Base-by-base conservation (phyloP, 2,113 vertebrate genomes). In the Gobio gobio region DNA sequence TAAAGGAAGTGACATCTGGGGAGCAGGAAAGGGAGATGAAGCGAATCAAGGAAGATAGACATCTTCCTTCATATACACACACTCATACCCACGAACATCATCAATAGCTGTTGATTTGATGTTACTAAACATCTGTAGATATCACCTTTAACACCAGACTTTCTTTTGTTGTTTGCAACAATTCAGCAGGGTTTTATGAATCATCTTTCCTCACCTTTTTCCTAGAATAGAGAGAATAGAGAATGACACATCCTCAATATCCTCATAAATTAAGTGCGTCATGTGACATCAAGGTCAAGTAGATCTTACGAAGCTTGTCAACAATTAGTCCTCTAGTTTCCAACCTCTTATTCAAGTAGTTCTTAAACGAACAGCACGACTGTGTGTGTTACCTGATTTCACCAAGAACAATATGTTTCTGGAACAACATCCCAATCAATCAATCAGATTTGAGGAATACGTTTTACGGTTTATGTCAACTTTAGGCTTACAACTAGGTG, bases 1-100 rank as follows among this genome's bases (percentile, higher is more conserved):
- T 76, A 85, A 87, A 81, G 59, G 70, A 77, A 85, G 51, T 54
- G 78, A 84, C 86, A 84, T 81, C 68, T 84, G 77, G 58, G 77
- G 45, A 85, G 74, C 47, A 66, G 63, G 3, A 70, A 36, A 78
- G 49, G 33, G 63, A 78, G 20, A 56, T 24, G 29, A 68, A 2
- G 43, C 0, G 29, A 64, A 83, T 43, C 33, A 73, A 29, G 29
- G 20, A 74, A 76, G 73, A 12, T 18, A 40, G 20, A 78, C 33
- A 18, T 70, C 20, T 63, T 73, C 61, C 2, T 26, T 64, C 45
- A 47, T 24, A 74, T 22, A 20, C 22, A 12, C 10, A 40, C 33
- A 68, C 64, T 3, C 2, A 6, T 13, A 3, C 63, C 2, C 6
- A 18, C 29, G n/a, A 14, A 20, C 33, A 66, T 20, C 64, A 36